A percentile compares a stretch with the other conserved stretches of the same genome.
These are phyloP conservation scores for Masnerella sp. DNA, from an alignment of 2,888 invertebrate species.

Conservation along the genomic window DNA sequence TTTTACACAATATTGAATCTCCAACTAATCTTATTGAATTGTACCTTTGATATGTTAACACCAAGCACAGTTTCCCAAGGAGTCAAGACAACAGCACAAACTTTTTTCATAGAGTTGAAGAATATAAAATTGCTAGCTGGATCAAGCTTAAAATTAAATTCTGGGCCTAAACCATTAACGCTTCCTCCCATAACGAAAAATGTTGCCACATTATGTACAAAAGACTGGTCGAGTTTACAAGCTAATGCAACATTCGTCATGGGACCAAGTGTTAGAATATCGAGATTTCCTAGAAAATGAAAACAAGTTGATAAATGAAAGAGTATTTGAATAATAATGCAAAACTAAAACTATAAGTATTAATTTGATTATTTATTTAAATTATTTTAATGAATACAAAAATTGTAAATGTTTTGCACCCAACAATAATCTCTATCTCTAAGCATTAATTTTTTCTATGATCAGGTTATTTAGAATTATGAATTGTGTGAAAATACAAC, in stretches of 20 bases:
- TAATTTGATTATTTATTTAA: too few species aligned
- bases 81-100: constrained; percentile 73
- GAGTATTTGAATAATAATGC: too few species aligned
- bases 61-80: constrained; percentile 78
- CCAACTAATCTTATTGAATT: too few species aligned
- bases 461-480: too few species aligned
- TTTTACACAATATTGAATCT: too few species aligned
- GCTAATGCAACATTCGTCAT: constrained; percentile 80
- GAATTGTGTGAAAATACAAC: too few species aligned
- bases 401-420: too few species aligned
- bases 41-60: constrained; percentile 67
- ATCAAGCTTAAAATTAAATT: constrained; percentile 81
- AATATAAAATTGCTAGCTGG: constrained; percentile 81
- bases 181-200: constrained; percentile 75
- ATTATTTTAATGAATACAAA: too few species aligned
- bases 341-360: too few species aligned
- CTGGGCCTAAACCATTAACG: constrained; percentile 71
- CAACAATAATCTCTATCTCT: too few species aligned
- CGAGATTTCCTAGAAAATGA: constrained; percentile 73
- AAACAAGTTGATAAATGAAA: too few species aligned
- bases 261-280: constrained; percentile 78
- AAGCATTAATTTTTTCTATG: too few species aligned
- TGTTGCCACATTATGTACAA: constrained; percentile 9
- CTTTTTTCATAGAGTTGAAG: constrained; percentile 73
- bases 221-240: constrained; percentile 72